Base-by-base conservation (phyloP, 2,888 invertebrate genomes). In the Cyaniris semiargus region DNA sequence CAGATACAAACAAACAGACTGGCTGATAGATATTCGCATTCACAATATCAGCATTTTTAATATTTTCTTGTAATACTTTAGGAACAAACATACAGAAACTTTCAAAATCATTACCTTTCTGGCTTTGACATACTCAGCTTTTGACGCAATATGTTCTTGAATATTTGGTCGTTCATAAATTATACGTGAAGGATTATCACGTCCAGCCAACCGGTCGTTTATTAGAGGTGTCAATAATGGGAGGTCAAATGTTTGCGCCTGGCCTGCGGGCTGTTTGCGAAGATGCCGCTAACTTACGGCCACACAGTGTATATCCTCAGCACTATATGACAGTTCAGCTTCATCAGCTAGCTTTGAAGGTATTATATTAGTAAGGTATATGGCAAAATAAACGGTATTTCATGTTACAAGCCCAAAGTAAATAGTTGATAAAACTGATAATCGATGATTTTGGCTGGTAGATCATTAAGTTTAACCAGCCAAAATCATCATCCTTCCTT, bases 231-330 rank as follows among this genome's bases (percentile, higher is more conserved):
- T 91, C 89, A 91, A 91, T 88, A 91, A 88, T 88, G 86, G 85
- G 82, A 85, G 88, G 87, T 87, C 88, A 91, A 92, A 92, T 92
- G 91, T 92, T 92, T 90, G 89, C 86, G 79, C 78, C 80, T 78
- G 77, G 85, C 82, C 86, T 86, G 86, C 86, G 89, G 88, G 87
- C 84, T 90, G 89, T 90, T 90, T 89, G 86, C 79, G 80, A 81
- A 83, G 80, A 83, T 82, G 82, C 82, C 27, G 34, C 76, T 60
- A 60, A 76, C 34, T 76, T 75, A 58, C 58, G 38, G 21, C 53
- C 31, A 44, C 15, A 15, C 48, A 8, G 79, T 75, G 79, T 78
- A 78, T 80, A 82, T 80, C 21, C 27, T 38, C 21, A 72, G 5
- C 48, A 72, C 6, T 48, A 72, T 38, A 48, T 53, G 27, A 38